Evolutionary conservation across 2,113 vertebrate genomes (phyloP).

Genomic region (Hemiprocne comata): DNA sequence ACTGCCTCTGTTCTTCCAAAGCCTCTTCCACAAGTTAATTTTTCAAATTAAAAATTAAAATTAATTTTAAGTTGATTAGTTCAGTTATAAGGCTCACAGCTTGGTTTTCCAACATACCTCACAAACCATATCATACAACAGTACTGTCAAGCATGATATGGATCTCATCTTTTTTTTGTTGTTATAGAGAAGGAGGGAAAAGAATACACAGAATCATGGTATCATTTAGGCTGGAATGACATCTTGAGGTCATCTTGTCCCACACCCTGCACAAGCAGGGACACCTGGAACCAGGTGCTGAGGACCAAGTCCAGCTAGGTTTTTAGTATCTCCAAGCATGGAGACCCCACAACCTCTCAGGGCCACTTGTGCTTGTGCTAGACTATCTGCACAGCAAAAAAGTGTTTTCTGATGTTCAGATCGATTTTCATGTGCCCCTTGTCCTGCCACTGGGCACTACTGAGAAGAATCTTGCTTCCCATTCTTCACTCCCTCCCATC

Average conservation of each 20-base stretch:
- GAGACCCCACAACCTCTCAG: background rate
- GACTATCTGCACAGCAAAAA: background rate
- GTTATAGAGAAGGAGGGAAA: background rate
- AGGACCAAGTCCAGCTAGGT: fast-evolving
- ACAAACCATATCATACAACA: background rate
- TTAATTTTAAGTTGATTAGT: background rate
- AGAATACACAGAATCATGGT: background rate
- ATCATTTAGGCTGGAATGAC: background rate
- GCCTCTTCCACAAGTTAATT: background rate
- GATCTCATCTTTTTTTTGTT: background rate
- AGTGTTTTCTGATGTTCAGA: background rate
- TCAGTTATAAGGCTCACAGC: background rate
- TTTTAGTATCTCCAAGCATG: background rate
- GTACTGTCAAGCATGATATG: background rate
- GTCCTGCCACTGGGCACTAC: background rate
- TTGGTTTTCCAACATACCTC: background rate
- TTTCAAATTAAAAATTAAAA: background rate
- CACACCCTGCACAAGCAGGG: background rate
- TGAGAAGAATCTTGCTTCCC: background rate
- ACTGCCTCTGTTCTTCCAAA: background rate
- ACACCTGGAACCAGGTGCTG: fast-evolving
- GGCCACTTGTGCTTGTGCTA: background rate
- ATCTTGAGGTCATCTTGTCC: background rate
- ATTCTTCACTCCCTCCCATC: background rate
- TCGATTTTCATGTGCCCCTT: background rate